Evolutionary conservation across 2,797 vertebrate genomes (phyloP).

Genomic region (Epinephelus coioides): DNA sequence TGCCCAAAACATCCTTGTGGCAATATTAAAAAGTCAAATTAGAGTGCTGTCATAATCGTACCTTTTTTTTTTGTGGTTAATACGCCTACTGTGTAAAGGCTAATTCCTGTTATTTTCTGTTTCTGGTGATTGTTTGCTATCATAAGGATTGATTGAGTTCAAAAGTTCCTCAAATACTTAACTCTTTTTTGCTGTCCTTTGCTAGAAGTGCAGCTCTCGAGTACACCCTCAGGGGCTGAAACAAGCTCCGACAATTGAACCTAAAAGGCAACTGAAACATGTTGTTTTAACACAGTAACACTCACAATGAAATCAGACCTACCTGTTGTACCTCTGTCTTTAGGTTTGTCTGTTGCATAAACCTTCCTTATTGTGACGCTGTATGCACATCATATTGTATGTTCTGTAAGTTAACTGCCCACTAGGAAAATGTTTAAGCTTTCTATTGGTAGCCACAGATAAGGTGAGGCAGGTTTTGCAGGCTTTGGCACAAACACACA

Average conservation of each 20-base stretch:
- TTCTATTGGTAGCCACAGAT: background rate
- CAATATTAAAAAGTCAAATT: too few species aligned
- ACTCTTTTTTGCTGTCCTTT: background rate
- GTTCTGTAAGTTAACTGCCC: background rate
- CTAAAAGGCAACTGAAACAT: background rate
- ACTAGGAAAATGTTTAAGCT: background rate
- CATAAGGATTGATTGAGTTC: background rate
- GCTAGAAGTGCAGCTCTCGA: slow-evolving; percentile 15
- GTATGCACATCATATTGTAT: background rate
- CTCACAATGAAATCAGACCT: slow-evolving; percentile 1
- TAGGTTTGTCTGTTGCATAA: background rate
- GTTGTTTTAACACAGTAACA: slow-evolving; percentile 5
- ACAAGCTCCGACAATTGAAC: slow-evolving; percentile 30
- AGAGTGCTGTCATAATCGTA: too few species aligned
- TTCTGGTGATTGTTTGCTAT: background rate
- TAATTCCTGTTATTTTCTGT: background rate
- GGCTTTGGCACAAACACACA: background rate
- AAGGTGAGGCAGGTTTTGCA: background rate
- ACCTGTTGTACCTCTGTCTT: background rate
- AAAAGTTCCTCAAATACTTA: slow-evolving; percentile 7
- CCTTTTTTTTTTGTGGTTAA: background rate
- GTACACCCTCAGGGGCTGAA: slow-evolving; percentile 16
- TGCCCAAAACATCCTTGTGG: too few species aligned
- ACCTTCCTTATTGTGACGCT: background rate
- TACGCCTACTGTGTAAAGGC: background rate